Percentiles rank a stretch among this genome's conserved stretches.
Conservation (phyloP, 2,797 vertebrate genomes). For the Pelodytes ibericus region DNA sequence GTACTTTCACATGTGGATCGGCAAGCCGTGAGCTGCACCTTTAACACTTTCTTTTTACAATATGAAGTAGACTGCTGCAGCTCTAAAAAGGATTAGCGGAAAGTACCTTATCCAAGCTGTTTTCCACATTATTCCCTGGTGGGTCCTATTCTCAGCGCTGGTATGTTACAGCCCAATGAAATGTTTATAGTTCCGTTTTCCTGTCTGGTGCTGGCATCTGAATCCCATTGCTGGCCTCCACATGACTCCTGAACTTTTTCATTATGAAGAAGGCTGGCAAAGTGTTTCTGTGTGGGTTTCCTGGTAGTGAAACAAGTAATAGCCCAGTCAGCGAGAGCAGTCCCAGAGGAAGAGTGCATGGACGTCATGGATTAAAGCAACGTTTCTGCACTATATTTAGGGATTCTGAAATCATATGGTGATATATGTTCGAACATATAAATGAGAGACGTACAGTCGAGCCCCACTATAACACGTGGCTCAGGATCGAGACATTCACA, state of each 20-base stretch:
- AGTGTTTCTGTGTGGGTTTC: constrained; percentile 32
- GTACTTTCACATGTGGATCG: too few species aligned
- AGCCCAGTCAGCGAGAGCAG: constrained; percentile 34
- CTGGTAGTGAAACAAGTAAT: constrained; percentile 47
- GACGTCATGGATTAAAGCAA: constrained; percentile 35
- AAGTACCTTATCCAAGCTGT: constrained; percentile 36
- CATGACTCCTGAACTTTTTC: constrained; percentile 51
- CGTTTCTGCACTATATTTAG: not conserved
- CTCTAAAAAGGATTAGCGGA: constrained; percentile 20
- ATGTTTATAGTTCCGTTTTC: constrained; percentile 53
- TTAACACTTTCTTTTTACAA: constrained; percentile 28
- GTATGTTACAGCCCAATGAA: constrained; percentile 46
- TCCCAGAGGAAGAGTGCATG: constrained; percentile 44
- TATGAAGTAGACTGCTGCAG: constrained; percentile 10
- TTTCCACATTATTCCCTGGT: constrained; percentile 44
- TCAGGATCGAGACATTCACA: too few species aligned
- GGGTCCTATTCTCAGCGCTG: constrained; percentile 43
- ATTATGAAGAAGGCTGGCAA: constrained; percentile 45
- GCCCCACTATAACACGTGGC: too few species aligned
- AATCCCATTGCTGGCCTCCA: constrained; percentile 48
- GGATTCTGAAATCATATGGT: not conserved
- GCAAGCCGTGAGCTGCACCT: not conserved
- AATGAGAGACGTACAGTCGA: too few species aligned
- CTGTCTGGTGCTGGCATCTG: constrained; percentile 48
- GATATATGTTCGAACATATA: too few species aligned